phyloP scores from a whole-genome alignment of 2,113 vertebrate genomes.

The Atrichornis clamosus region DNA sequence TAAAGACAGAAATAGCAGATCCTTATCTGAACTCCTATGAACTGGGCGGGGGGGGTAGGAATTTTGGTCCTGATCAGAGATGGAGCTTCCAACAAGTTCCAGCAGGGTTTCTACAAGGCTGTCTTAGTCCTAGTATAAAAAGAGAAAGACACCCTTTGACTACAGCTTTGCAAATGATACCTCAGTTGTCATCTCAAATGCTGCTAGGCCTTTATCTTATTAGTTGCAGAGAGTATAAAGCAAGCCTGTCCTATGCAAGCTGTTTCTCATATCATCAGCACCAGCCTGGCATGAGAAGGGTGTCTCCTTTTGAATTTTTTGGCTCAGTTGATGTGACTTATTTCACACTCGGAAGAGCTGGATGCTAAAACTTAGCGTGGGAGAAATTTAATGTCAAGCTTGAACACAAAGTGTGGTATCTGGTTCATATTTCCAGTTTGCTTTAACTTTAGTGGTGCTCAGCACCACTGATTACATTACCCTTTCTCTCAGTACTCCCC shows the following conservation, averaged over 20 bases:
- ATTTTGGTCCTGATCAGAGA: not conserved
- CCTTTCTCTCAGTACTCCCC: not conserved
- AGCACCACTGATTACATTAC: not conserved
- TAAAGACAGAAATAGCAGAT: slow-evolving; percentile 1
- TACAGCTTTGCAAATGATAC: not conserved
- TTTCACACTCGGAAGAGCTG: not conserved
- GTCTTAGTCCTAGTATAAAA: not conserved
- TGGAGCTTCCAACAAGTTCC: not conserved
- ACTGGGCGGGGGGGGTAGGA: not conserved
- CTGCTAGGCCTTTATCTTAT: not conserved
- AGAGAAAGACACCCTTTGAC: not conserved
- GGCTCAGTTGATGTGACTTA: not conserved
- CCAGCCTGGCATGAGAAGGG: not conserved
- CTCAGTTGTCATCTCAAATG: not conserved
- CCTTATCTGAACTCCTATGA: slow-evolving; percentile 24
- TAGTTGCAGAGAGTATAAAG: not conserved
- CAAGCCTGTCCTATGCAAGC: not conserved
- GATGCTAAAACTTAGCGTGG: not conserved
- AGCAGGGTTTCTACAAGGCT: not conserved
- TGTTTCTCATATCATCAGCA: not conserved
- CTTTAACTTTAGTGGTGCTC: not conserved
- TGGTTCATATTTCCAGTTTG: not conserved
- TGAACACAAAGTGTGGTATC: not conserved
- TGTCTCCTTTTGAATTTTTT: not conserved
- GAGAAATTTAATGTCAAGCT: slow-evolving; percentile 6